A percentile compares a stretch with the other conserved stretches of the same genome.
These are phyloP conservation scores for Lagopus muta DNA, from an alignment of 2,113 vertebrate species.

Conservation along the genomic window DNA sequence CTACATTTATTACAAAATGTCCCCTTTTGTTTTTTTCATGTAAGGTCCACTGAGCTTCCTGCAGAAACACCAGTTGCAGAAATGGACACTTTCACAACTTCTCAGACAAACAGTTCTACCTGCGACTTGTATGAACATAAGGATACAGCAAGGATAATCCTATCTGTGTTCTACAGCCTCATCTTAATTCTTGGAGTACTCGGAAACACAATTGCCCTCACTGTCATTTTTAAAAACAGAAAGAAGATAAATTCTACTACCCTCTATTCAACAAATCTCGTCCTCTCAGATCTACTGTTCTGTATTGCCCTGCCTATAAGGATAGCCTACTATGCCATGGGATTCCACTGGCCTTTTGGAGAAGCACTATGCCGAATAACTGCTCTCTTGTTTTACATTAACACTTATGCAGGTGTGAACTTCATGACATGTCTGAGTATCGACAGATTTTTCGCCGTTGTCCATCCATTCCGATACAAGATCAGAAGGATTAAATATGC, in stretches of 20 bases:
- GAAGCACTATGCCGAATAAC: conserved; percentile 86
- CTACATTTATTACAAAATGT: conserved; percentile 7
- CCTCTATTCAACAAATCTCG: conserved; percentile 93
- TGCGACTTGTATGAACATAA: conserved; percentile 89
- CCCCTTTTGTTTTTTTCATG: neutral
- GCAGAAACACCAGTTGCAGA: conserved; percentile 11
- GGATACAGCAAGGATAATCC: conserved; percentile 80
- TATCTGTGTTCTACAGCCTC: conserved; percentile 85
- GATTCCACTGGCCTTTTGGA: conserved; percentile 92
- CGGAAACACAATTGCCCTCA: conserved; percentile 90
- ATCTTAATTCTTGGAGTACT: conserved; percentile 87
- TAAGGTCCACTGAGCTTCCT: conserved; percentile 54
- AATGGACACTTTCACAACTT: conserved; percentile 36
- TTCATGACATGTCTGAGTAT: conserved; percentile 98
- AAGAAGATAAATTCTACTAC: conserved; percentile 98
- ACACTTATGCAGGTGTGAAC: conserved; percentile 94
- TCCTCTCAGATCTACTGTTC: conserved; percentile 94
- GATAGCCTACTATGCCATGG: conserved; percentile 88
- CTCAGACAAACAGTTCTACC: conserved; percentile 18
- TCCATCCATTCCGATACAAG: conserved; percentile 88
- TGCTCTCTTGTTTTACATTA: conserved; percentile 91
- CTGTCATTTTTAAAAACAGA: conserved; percentile 89
- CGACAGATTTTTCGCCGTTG: conserved; percentile 93
- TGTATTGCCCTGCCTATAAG: conserved; percentile 86
- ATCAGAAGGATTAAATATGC: conserved; percentile 87